Conservation (phyloP, 2,113 vertebrate genomes). For the Triplophysa siluroides region DNA sequence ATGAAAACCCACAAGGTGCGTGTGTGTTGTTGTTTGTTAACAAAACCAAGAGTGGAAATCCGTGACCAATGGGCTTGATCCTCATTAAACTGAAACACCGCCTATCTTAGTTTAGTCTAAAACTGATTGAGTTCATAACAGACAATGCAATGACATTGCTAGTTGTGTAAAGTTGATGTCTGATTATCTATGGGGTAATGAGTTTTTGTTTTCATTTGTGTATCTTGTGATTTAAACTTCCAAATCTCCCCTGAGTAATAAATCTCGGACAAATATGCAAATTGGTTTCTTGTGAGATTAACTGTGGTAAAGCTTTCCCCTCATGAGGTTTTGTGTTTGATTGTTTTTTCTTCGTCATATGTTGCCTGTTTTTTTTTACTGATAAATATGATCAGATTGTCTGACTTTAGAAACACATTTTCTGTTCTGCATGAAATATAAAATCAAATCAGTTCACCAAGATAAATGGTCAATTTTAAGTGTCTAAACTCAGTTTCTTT, state of each 20-base stretch:
- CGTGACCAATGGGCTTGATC: not conserved
- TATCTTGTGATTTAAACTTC: not conserved
- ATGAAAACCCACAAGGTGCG: no score
- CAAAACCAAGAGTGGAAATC: not conserved
- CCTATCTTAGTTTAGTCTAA: constrained; percentile 36
- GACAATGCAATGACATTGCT: constrained; percentile 32
- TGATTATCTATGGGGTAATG: constrained; percentile 2
- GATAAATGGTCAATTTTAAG: not conserved
- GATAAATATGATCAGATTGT: not conserved
- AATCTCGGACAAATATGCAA: constrained; percentile 9
- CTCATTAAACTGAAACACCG: constrained; percentile 31
- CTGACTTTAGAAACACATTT: no score
- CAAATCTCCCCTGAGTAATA: constrained; percentile 29
- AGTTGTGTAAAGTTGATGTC: constrained; percentile 6
- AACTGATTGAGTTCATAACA: constrained; percentile 41
- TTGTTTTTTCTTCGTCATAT: constrained; percentile 14
- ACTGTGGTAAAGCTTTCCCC: not conserved
- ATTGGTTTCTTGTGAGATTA: constrained; percentile 25
- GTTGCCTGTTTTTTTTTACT: not conserved
- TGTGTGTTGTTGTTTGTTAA: constrained; percentile 29
- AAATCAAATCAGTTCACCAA: no score
- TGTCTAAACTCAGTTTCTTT: not conserved
- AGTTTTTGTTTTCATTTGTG: not conserved
- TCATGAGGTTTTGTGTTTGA: constrained; percentile 10
- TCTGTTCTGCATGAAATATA: no score